Conservation (phyloP, 92 coral and sea anemone genomes). For the Paramuricea clavata region DNA sequence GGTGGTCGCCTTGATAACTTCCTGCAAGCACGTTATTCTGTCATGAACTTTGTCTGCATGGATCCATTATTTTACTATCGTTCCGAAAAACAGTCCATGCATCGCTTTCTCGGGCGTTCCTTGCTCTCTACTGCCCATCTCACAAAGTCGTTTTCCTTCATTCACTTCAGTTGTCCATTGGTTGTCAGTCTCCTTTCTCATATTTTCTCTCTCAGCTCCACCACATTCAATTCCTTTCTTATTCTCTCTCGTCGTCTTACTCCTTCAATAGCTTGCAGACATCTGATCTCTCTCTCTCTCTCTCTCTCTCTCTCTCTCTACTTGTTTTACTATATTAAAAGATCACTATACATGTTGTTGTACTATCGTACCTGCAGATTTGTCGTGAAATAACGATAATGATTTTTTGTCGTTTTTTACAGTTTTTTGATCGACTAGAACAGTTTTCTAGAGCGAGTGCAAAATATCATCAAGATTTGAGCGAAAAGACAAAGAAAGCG, state of each 20-base stretch:
- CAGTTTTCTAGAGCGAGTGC: conserved; percentile 91
- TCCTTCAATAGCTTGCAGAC: neutral
- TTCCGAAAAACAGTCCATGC: neutral
- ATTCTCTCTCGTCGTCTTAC: neutral
- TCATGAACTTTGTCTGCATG: neutral
- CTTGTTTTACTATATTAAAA: too few species aligned
- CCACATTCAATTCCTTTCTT: neutral
- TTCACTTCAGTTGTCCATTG: neutral
- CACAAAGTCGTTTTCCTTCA: neutral
- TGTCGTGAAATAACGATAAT: too few species aligned
- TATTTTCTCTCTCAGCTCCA: neutral
- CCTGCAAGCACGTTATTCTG: too few species aligned
- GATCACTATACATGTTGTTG: too few species aligned
- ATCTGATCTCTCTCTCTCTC: too few species aligned
- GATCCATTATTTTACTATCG: neutral
- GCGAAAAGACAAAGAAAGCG: conserved; percentile 90
- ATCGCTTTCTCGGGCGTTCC: neutral
- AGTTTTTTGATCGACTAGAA: conserved; percentile 93
- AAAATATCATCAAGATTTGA: conserved; percentile 86
- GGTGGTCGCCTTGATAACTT: too few species aligned
- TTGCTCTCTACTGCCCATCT: neutral
- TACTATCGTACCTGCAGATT: too few species aligned
- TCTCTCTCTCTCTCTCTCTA: too few species aligned
- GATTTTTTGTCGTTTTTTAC: conserved; percentile 20
- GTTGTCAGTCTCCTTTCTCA: too few species aligned